Evolutionary conservation across 1,140 invertebrate species (phyloP).

Genomic region (Drosophila nigrodunni): DNA sequence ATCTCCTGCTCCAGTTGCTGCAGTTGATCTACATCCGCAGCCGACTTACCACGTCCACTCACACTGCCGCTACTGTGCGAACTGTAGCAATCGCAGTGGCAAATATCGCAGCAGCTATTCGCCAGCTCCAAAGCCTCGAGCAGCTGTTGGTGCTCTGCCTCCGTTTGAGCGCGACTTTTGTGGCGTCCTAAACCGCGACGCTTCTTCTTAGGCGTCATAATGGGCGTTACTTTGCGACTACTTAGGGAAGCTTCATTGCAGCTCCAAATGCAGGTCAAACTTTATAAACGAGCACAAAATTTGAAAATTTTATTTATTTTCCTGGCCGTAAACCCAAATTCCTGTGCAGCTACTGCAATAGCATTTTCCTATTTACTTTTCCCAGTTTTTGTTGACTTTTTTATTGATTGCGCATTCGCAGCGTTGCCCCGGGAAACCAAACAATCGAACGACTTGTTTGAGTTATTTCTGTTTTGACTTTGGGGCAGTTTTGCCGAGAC

Average conservation of each 20-base stretch:
- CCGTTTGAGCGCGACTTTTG: conserved; percentile 46
- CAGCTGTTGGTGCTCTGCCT: conserved; percentile 63
- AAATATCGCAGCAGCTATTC: conserved; percentile 79
- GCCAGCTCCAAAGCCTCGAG: conserved; percentile 66
- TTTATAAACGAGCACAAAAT: conserved; percentile 54
- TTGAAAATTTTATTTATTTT: conserved; percentile 38
- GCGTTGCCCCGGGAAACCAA: conserved; percentile 57
- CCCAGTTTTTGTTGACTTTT: conserved; percentile 65
- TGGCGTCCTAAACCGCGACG: conserved; percentile 45
- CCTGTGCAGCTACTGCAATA: conserved; percentile 48
- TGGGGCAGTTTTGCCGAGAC: conserved; percentile 5
- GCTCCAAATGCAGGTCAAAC: conserved; percentile 53
- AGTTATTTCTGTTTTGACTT: conserved; percentile 62
- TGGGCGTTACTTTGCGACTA: not conserved
- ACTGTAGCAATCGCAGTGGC: conserved; percentile 81
- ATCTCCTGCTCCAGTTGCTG: conserved; percentile 65
- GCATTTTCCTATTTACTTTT: conserved; percentile 42
- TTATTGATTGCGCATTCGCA: conserved; percentile 58
- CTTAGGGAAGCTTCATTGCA: conserved; percentile 8
- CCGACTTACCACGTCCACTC: conserved; percentile 31
- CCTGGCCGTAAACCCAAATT: conserved; percentile 67
- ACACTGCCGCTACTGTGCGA: conserved; percentile 66
- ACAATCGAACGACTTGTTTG: conserved; percentile 6
- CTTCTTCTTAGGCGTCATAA: conserved; percentile 68
- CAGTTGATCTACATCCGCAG: conserved; percentile 35